These are phyloP conservation scores for Nothocercus julius DNA, from an alignment of 2,113 vertebrate species.

Conservation along the genomic window DNA sequence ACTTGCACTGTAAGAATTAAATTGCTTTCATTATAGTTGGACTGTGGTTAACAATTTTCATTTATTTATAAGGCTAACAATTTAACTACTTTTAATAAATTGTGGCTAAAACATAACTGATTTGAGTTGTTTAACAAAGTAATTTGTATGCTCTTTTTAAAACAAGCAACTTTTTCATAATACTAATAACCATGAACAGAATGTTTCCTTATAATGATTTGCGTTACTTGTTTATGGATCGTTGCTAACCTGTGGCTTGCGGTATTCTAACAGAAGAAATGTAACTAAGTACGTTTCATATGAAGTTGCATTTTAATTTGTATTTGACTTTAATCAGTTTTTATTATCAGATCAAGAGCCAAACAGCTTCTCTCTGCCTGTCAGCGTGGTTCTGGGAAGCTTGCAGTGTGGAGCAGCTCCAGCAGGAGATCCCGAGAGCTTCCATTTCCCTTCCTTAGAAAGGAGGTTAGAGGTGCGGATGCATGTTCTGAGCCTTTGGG, in stretches of 20 bases:
- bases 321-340: conserved; percentile 10
- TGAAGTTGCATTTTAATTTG: background rate
- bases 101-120: background rate
- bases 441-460: background rate
- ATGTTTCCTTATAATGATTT: background rate
- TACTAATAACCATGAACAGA: background rate
- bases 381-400: background rate
- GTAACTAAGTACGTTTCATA: background rate
- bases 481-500: background rate
- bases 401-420: background rate
- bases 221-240: background rate
- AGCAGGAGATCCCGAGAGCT: background rate
- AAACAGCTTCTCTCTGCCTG: background rate
- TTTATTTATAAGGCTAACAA: background rate
- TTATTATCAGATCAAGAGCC: background rate
- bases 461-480: background rate
- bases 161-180: background rate
- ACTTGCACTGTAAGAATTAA: background rate
- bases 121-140: background rate
- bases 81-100: background rate
- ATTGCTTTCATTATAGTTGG: background rate
- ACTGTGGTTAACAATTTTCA: background rate
- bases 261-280: background rate
- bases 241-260: background rate
- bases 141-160: background rate